Evolutionary conservation across 1,140 invertebrate species (phyloP).

Genomic region (Coptotermes formosanus): DNA sequence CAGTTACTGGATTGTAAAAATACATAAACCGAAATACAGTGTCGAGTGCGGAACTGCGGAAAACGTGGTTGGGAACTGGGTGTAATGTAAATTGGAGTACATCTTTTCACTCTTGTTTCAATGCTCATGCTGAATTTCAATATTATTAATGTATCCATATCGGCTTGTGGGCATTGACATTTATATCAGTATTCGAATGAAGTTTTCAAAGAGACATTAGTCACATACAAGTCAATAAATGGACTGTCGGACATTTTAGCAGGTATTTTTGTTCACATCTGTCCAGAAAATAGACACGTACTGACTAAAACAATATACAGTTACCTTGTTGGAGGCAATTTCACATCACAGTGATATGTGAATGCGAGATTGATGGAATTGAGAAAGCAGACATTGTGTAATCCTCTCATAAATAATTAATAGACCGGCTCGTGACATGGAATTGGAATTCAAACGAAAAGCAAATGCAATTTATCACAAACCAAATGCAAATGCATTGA

Average conservation of each 20-base stretch:
- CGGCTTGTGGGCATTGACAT: neutral
- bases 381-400: constrained; percentile 7
- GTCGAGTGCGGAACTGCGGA: no score
- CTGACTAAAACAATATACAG: neutral
- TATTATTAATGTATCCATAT: neutral
- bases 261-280: constrained; percentile 7
- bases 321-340: neutral
- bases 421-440: neutral
- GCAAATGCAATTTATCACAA: neutral
- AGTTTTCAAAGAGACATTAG: no score
- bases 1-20: no score
- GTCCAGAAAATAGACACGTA: neutral
- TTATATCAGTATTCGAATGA: neutral
- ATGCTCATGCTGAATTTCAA: neutral
- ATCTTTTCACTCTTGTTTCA: neutral
- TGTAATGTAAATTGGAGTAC: no score
- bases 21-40: no score
- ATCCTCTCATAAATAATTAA: constrained; percentile 7
- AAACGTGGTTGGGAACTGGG: no score
- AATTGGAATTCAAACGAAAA: neutral
- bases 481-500: neutral
- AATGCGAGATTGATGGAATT: neutral
- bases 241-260: neutral
- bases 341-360: neutral
- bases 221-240: no score